Percentiles rank a stretch among this genome's conserved stretches.
Conservation (phyloP, 2,888 invertebrate species). For the Chymomyza caudatula region DNA sequence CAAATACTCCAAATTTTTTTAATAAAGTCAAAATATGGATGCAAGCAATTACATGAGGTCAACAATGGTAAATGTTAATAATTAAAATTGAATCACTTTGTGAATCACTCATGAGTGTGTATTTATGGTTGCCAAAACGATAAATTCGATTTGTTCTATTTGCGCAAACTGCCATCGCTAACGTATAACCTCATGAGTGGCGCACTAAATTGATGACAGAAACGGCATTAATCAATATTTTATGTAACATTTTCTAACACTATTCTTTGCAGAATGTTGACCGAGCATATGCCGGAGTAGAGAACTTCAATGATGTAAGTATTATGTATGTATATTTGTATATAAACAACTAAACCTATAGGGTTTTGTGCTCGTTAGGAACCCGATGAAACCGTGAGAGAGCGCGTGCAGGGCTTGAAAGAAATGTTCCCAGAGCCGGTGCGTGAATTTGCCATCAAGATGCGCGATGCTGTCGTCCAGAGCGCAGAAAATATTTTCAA, state of each 20-base stretch:
- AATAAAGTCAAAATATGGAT: too few species aligned
- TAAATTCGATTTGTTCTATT: not conserved
- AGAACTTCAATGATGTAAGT: slow-evolving; percentile 83
- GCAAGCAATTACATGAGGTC: too few species aligned
- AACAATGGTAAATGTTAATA: too few species aligned
- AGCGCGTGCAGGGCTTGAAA: slow-evolving; percentile 93
- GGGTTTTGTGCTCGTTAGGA: slow-evolving; percentile 79
- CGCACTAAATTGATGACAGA: slow-evolving; percentile 38
- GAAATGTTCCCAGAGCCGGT: slow-evolving; percentile 97
- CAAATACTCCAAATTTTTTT: too few species aligned
- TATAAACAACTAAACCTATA: slow-evolving; percentile 47
- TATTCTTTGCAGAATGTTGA: slow-evolving; percentile 40
- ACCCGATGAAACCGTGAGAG: slow-evolving; percentile 91
- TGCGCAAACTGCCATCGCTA: not conserved
- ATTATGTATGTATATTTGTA: slow-evolving; percentile 28
- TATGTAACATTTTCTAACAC: not conserved
- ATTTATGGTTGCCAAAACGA: not conserved
- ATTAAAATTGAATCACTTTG: too few species aligned
- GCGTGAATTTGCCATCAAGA: slow-evolving; percentile 82
- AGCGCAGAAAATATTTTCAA: slow-evolving; percentile 85
- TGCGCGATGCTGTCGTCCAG: slow-evolving; percentile 81
- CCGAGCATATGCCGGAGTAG: slow-evolving; percentile 64
- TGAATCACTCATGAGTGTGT: not conserved
- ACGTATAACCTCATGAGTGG: not conserved
- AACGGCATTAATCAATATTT: slow-evolving; percentile 16